Evolutionary conservation across 1,140 invertebrate genomes (phyloP).

Genomic region (Scylla paramamosain): DNA sequence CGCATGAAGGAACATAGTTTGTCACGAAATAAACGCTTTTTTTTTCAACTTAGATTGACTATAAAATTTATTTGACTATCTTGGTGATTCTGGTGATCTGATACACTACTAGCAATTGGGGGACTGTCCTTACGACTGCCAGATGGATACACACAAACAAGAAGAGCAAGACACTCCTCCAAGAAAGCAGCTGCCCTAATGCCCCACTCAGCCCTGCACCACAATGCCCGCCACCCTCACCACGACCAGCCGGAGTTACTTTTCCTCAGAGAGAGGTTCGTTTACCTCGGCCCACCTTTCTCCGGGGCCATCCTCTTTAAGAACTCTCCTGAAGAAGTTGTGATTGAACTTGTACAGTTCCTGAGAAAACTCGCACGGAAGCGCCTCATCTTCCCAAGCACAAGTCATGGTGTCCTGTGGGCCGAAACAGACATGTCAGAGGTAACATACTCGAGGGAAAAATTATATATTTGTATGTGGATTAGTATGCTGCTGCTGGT

Average conservation of each 20-base stretch:
- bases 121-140: too few species aligned
- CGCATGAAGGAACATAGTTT: too few species aligned
- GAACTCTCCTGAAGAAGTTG: slow-evolving; percentile 58
- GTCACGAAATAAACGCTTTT: too few species aligned
- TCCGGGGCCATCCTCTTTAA: not conserved
- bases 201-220: not conserved
- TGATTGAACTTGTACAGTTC: slow-evolving; percentile 52
- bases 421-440: not conserved
- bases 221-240: too few species aligned
- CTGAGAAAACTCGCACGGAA: slow-evolving; percentile 47
- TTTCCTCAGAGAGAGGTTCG: not conserved
- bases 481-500: not conserved
- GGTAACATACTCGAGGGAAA: not conserved
- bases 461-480: not conserved
- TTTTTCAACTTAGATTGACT: too few species aligned
- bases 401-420: slow-evolving; percentile 55
- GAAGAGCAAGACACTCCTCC: not conserved
- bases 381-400: slow-evolving; percentile 41
- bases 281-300: slow-evolving; percentile 39
- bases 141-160: not conserved
- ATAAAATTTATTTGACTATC: too few species aligned
- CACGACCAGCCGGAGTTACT: too few species aligned
- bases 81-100: too few species aligned
- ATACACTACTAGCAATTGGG: not conserved
- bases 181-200: not conserved